These are phyloP conservation scores for Lepidothrix coronata DNA, from an alignment of 2,113 vertebrate species.

Conservation along the genomic window DNA sequence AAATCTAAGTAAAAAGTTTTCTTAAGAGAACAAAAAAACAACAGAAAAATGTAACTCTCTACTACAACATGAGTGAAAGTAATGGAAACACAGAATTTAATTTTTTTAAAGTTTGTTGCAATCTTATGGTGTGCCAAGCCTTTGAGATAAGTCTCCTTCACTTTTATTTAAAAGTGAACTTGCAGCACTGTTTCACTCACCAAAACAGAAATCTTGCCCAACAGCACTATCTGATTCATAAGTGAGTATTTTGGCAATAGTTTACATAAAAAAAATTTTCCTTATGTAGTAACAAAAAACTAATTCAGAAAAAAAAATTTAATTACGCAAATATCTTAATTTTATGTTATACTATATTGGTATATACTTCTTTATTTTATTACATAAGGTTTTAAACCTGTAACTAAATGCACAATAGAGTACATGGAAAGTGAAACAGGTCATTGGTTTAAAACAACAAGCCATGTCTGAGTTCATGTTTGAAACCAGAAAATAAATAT, in stretches of 20 bases:
- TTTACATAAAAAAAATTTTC: neutral
- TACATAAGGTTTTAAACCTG: neutral
- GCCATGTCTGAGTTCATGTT: slow-evolving; percentile 63
- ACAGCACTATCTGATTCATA: neutral
- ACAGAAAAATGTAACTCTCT: neutral
- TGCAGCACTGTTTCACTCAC: slow-evolving; percentile 76
- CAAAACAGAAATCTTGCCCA: slow-evolving; percentile 17
- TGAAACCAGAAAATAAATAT: slow-evolving; percentile 63
- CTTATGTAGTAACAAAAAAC: neutral
- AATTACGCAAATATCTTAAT: neutral
- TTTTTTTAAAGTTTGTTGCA: slow-evolving; percentile 9
- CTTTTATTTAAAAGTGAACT: slow-evolving; percentile 37
- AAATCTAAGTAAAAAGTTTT: slow-evolving; percentile 29
- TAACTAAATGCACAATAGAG: neutral
- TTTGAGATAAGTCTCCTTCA: slow-evolving; percentile 26
- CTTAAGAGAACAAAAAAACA: neutral
- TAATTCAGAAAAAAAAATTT: neutral
- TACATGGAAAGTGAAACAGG: slow-evolving; percentile 76
- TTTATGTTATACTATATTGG: neutral
- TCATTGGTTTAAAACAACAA: slow-evolving; percentile 49
- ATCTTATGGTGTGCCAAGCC: slow-evolving; percentile 38
- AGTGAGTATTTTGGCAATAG: neutral
- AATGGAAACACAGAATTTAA: slow-evolving; percentile 51
- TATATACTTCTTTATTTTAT: neutral
- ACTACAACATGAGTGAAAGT: slow-evolving; percentile 9